Evolutionary conservation across 1,140 invertebrate genomes (phyloP).

Genomic region (Lepidurus apus): DNA sequence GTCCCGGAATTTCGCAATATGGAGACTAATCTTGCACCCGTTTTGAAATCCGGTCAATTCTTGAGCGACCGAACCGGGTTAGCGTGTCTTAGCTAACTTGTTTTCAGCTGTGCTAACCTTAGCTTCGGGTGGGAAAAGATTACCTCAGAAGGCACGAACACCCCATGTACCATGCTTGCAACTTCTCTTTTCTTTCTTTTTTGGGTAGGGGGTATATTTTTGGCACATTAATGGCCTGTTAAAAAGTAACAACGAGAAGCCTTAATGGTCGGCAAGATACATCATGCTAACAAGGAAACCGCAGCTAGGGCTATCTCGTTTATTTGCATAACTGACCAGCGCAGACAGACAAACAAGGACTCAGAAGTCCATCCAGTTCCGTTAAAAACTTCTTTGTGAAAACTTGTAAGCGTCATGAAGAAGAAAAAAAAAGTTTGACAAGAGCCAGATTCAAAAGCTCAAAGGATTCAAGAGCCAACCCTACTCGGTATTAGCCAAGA

Average conservation of each 20-base stretch:
- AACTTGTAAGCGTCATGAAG: too few species aligned
- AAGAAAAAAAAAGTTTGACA: too few species aligned
- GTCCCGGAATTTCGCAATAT: too few species aligned
- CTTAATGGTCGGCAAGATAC: conserved; percentile 18
- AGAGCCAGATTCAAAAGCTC: too few species aligned
- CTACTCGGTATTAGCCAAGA: too few species aligned
- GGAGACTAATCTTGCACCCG: too few species aligned
- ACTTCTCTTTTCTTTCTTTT: not conserved
- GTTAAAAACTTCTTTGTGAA: too few species aligned
- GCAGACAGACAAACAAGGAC: not conserved
- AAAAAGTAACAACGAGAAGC: not conserved
- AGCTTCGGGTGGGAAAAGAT: not conserved
- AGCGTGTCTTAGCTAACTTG: not conserved
- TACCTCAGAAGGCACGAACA: not conserved
- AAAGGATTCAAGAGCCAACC: too few species aligned
- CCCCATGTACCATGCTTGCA: not conserved
- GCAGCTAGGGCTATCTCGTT: not conserved
- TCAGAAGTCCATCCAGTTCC: too few species aligned
- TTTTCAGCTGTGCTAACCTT: not conserved
- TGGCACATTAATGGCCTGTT: not conserved
- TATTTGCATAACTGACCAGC: not conserved
- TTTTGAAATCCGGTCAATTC: too few species aligned
- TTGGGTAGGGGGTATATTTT: not conserved
- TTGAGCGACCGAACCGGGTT: too few species aligned
- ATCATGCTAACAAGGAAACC: not conserved